A percentile compares a stretch with the other conserved stretches of the same genome.
These are phyloP conservation scores for Spea bombifrons DNA, from an alignment of 2,113 vertebrate species.

Conservation along the genomic window DNA sequence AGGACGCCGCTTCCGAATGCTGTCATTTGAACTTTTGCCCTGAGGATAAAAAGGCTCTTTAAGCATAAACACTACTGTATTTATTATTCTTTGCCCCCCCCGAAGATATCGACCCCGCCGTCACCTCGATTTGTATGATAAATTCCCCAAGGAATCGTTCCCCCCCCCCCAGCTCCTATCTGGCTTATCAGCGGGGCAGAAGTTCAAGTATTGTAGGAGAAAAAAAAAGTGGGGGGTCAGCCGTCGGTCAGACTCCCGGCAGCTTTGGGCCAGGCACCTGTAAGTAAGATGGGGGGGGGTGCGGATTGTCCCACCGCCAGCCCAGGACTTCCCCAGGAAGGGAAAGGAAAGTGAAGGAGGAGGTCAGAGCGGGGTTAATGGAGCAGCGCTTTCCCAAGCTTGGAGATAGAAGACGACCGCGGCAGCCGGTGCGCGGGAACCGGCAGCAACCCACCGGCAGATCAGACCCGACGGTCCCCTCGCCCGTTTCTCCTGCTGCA, in stretches of 20 bases:
- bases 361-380: slow-evolving; percentile 66
- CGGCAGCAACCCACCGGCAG: not conserved
- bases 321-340: slow-evolving; percentile 76
- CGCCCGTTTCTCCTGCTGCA: too few relatives aligned
- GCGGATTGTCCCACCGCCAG: slow-evolving; percentile 67
- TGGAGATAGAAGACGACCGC: slow-evolving; percentile 10
- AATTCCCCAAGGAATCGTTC: slow-evolving; percentile 76
- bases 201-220: slow-evolving; percentile 71
- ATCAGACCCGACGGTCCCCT: too few relatives aligned
- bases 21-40: slow-evolving; percentile 68
- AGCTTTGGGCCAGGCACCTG: slow-evolving; percentile 74
- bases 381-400: slow-evolving; percentile 59
- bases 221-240: slow-evolving; percentile 58
- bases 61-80: slow-evolving; percentile 74
- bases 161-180: slow-evolving; percentile 70
- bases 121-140: slow-evolving; percentile 74
- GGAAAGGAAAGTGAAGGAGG: slow-evolving; percentile 65
- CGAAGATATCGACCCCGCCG: slow-evolving; percentile 71
- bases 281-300: slow-evolving; percentile 60
- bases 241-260: slow-evolving; percentile 72
- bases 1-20: slow-evolving; percentile 71
- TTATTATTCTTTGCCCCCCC: slow-evolving; percentile 67
- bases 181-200: slow-evolving; percentile 75
- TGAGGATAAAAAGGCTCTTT: slow-evolving; percentile 67
- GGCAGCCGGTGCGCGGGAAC: slow-evolving; percentile 6